Conservation (phyloP, 2,888 invertebrate genomes). For the Plebejus anna region DNA sequence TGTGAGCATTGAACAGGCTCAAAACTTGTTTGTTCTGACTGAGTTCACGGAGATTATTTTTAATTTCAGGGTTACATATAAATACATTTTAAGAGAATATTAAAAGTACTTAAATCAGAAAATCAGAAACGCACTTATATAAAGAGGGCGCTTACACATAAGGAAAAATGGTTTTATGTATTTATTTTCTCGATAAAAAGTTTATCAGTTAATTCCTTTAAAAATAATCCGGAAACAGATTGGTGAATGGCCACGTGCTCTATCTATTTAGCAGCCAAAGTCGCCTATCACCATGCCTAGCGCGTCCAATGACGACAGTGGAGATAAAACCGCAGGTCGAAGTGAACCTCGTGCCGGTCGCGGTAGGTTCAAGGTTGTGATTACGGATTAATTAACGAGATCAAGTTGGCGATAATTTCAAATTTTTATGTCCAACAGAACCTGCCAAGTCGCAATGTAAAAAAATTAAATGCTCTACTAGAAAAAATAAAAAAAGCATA, state of each 20-base stretch:
- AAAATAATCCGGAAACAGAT: not conserved
- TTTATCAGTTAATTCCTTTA: not conserved
- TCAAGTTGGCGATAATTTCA: not conserved
- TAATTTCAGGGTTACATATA: no score
- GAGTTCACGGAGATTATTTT: not conserved
- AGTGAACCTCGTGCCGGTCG: not conserved
- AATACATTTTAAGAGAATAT: no score
- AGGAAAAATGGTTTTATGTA: not conserved
- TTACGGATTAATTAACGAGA: not conserved
- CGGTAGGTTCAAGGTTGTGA: not conserved
- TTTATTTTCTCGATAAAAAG: not conserved
- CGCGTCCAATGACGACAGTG: not conserved
- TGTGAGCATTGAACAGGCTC: not conserved
- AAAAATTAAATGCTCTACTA: not conserved
- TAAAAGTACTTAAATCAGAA: no score
- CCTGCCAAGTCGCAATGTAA: not conserved
- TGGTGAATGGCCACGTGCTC: not conserved
- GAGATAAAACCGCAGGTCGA: not conserved
- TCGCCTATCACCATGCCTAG: not conserved
- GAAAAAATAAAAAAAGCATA: constrained; percentile 4
- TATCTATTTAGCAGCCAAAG: not conserved
- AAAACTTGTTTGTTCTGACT: not conserved
- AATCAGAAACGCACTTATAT: no score
- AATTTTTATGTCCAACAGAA: not conserved
- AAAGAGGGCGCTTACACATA: no score